Evolutionary conservation across 2,888 invertebrate species (phyloP).

Genomic region (Ecliptopera silaceata): DNA sequence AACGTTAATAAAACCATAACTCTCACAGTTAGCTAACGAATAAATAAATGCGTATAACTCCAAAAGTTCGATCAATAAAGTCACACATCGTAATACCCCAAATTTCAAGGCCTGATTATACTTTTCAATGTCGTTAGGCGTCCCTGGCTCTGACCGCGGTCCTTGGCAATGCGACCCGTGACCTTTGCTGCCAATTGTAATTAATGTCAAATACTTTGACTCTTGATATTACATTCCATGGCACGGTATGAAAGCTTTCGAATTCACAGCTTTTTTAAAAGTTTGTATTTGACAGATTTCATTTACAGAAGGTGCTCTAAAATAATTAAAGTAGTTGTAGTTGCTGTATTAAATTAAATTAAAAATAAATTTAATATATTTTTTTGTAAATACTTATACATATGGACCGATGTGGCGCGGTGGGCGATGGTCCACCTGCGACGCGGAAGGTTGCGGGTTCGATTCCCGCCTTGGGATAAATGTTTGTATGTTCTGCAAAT

Average conservation of each 20-base stretch:
- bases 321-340: too few relatives aligned
- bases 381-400: too few relatives aligned
- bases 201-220: slow-evolving; percentile 10
- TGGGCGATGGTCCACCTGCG: too few relatives aligned
- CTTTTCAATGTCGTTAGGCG: background rate
- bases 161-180: slow-evolving; percentile 15
- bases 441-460: too few relatives aligned
- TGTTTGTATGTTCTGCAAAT: too few relatives aligned
- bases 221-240: slow-evolving; percentile 1
- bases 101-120: background rate
- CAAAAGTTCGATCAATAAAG: background rate
- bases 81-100: background rate
- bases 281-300: too few relatives aligned
- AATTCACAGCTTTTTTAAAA: background rate
- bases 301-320: too few relatives aligned
- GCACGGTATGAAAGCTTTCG: background rate
- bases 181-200: slow-evolving; percentile 4
- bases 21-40: background rate
- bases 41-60: background rate
- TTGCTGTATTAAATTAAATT: too few relatives aligned
- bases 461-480: too few relatives aligned
- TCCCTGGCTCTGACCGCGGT: background rate
- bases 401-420: too few relatives aligned
- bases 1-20: too few relatives aligned
- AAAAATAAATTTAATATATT: too few relatives aligned